Percentiles rank a stretch among this genome's conserved stretches.
These are phyloP conservation scores for Margarornis squamiger DNA, from an alignment of 2,797 vertebrate genomes.

Conservation along the genomic window DNA sequence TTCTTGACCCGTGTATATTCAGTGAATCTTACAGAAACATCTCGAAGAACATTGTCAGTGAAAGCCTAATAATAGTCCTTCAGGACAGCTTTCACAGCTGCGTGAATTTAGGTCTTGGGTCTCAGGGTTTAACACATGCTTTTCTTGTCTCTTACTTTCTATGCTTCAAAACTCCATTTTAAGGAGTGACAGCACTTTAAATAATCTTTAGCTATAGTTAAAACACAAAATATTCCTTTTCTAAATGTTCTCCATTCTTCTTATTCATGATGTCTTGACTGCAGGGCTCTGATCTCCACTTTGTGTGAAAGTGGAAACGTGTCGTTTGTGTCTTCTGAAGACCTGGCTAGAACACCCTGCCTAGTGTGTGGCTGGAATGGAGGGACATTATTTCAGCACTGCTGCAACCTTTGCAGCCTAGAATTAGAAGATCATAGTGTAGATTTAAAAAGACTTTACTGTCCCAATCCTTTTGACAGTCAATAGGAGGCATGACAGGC, in stretches of 20 bases:
- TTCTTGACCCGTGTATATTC: not conserved
- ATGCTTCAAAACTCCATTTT: not conserved
- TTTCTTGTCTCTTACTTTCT: not conserved
- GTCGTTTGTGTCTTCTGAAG: not conserved
- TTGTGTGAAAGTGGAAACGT: not conserved
- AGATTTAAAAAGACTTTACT: not conserved
- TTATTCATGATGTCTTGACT: not conserved
- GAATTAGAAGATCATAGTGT: not conserved
- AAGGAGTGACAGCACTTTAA: not conserved
- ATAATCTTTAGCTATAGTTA: not conserved
- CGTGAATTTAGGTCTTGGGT: not conserved
- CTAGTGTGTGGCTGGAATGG: not conserved
- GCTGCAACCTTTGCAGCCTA: not conserved
- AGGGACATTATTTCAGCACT: not conserved
- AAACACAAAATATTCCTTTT: not conserved
- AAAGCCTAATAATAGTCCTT: not conserved
- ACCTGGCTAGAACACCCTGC: not conserved
- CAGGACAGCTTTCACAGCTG: not conserved
- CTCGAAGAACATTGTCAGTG: not conserved
- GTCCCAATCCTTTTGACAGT: not conserved
- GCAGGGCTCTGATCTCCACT: not conserved
- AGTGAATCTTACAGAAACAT: not conserved
- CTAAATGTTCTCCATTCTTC: not conserved
- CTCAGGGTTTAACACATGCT: not conserved
- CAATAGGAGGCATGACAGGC: not conserved